Percentiles rank a stretch among this genome's conserved stretches.
These are phyloP conservation scores for Nymphalis io DNA, from an alignment of 1,140 invertebrate genomes.

Conservation along the genomic window DNA sequence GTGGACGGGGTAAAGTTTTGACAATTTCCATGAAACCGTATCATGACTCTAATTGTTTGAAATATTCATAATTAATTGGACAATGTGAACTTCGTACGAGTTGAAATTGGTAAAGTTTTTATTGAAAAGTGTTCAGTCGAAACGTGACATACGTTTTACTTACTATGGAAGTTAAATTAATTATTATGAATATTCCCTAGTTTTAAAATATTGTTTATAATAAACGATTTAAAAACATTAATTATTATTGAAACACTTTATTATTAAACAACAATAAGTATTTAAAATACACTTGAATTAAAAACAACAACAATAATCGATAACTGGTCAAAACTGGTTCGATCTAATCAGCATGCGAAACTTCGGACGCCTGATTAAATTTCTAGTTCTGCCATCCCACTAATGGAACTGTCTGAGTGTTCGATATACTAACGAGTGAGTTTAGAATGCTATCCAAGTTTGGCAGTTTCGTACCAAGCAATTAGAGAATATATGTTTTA, in stretches of 20 bases:
- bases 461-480: constrained; percentile 38
- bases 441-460: constrained; percentile 38
- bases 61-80: constrained; percentile 40
- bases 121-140: constrained; percentile 12
- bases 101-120: constrained; percentile 28
- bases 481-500: constrained; percentile 32
- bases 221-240: too few species aligned
- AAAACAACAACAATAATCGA: background rate
- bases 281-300: background rate
- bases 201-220: too few species aligned
- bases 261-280: background rate
- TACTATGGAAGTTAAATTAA: too few species aligned
- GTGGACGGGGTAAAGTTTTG: constrained; percentile 36
- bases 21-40: constrained; percentile 39
- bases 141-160: background rate
- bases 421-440: constrained; percentile 39
- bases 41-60: constrained; percentile 31
- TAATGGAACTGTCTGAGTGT: constrained; percentile 42
- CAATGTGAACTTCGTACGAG: constrained; percentile 10
- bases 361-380: constrained; percentile 45
- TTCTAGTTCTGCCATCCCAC: constrained; percentile 38
- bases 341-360: constrained; percentile 35
- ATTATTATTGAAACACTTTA: background rate
- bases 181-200: too few species aligned
- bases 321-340: constrained; percentile 7